Base-by-base conservation (phyloP, 2,113 vertebrate genomes). In the Triplophysa dalaica region DNA sequence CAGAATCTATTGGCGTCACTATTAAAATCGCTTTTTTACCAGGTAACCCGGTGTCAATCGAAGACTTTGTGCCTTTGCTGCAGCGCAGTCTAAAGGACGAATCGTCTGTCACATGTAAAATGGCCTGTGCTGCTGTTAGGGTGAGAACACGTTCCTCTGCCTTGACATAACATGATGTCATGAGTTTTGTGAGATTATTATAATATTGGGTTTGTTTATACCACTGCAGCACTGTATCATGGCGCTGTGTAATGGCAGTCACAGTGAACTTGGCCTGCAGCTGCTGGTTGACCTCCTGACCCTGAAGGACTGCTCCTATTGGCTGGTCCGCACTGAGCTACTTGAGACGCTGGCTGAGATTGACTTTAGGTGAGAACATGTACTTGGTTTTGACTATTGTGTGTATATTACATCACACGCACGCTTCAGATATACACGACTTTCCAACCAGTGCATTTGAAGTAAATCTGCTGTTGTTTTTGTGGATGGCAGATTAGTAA, bases 281-380 rank as follows among this genome's bases (percentile, higher is more conserved):
- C 83, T 99, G 81, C 80, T 98, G 56, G 91, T 96, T 2, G 92
- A 98, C 80, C 82, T 99, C 63, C 91, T 99, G 54, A 86, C 92
- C 0, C 88, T 99, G 83, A 94, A 91, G 88, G 94, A 94, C 61
- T 97, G 94, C 21, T 95, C 98, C 1, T 99, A 99, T 7, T 99
- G 97, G 97, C 92, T 99, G 1, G 97, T 99, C 75, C 92, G 98
- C 82, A 99, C 96, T 0, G 98, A 99, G 85, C 95, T 99, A 45
- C 83, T 99, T 83, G 97, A 99, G 82, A 99, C 96, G 0, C 87
- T 99, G 64, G 95, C 96, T 0, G 98, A 99, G 81, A 91, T 98
- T 4, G 98, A 99, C 88, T 99, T 98, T 77, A 90, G 98, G 98
- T 97, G 88, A 84, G 89, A 60, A 0, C n/a, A n/a, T 38, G 7